Conservation (phyloP, 2,888 invertebrate species). For the Sclerodermus sp. region DNA sequence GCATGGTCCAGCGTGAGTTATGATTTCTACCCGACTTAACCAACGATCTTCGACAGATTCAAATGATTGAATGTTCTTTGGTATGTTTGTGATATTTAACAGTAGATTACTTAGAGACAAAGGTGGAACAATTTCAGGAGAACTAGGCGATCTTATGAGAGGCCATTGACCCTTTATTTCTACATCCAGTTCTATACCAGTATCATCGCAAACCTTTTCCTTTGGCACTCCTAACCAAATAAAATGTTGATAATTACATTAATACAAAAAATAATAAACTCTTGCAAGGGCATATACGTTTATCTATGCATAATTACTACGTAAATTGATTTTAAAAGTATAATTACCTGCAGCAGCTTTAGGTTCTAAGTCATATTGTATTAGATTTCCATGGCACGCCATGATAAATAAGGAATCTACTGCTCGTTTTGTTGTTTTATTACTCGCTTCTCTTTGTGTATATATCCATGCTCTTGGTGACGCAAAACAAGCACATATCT, state of each 20-base stretch:
- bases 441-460: conserved; percentile 53
- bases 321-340: too few relatives aligned
- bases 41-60: conserved; percentile 73
- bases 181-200: conserved; percentile 81
- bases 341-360: conserved; percentile 63
- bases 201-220: conserved; percentile 84
- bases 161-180: conserved; percentile 90
- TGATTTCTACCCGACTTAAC: conserved; percentile 96
- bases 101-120: conserved; percentile 72
- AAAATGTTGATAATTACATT: background rate
- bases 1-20: conserved; percentile 95
- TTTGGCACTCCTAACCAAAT: conserved; percentile 68
- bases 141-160: conserved; percentile 68
- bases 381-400: conserved; percentile 83
- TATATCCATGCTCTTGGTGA: conserved; percentile 73
- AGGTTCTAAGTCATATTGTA: conserved; percentile 87
- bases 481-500: conserved; percentile 81
- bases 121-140: conserved; percentile 76
- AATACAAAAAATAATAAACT: conserved; percentile 1
- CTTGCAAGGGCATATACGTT: background rate
- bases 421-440: conserved; percentile 59
- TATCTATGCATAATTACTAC: too few relatives aligned
- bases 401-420: conserved; percentile 88
- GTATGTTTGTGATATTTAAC: conserved; percentile 50
- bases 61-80: conserved; percentile 37